Percentiles rank a stretch among this genome's conserved stretches.
Conservation (phyloP, 1,140 invertebrate species). For the Heliconius melpomene region DNA sequence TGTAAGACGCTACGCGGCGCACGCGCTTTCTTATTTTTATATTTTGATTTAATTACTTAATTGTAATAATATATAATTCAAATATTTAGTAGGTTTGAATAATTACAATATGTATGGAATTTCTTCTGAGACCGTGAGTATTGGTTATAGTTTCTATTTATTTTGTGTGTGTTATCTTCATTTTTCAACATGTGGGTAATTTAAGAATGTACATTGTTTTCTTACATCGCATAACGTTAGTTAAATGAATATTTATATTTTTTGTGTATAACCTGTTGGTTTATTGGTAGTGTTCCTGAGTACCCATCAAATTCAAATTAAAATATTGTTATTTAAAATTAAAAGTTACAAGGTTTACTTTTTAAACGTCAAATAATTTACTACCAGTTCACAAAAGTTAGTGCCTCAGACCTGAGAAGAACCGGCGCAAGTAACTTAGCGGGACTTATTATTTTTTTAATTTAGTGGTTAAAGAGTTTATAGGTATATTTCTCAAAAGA, state of each 20-base stretch:
- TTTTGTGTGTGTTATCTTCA: neutral
- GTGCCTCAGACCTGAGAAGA: no score
- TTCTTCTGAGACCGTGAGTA: conserved; percentile 52
- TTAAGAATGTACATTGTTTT: neutral
- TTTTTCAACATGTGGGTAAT: neutral
- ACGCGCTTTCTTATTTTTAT: conserved; percentile 15
- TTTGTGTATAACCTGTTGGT: neutral
- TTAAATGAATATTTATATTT: neutral
- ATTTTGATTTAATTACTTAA: neutral
- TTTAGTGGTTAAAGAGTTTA: no score
- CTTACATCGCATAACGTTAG: neutral
- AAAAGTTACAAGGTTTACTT: no score
- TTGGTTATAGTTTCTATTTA: conserved; percentile 24
- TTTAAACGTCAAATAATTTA: no score
- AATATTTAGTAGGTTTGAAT: conserved; percentile 31
- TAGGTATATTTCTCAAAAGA: no score
- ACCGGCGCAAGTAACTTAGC: no score
- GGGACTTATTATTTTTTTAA: no score
- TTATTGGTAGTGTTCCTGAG: neutral
- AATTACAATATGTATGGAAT: conserved; percentile 55
- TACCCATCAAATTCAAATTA: no score
- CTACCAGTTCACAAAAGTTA: no score
- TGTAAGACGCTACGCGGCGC: conserved; percentile 19
- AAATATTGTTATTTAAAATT: no score
- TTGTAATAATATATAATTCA: conserved; percentile 12